Percentiles rank a stretch among this genome's conserved stretches.
Evolutionary conservation across 2,888 invertebrate species (phyloP).

Genomic region (Drosophila testacea): DNA sequence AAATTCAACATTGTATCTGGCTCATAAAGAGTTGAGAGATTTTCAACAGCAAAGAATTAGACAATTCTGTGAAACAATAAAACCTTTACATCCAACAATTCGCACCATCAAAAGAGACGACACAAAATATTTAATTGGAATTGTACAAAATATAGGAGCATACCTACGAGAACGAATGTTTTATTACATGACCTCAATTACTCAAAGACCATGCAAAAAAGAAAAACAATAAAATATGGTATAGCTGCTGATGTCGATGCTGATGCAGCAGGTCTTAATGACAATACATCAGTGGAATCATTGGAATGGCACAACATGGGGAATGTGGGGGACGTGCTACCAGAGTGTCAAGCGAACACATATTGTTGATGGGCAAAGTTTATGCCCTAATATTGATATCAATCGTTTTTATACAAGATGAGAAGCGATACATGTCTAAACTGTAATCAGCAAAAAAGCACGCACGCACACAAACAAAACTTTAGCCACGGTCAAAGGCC

Average conservation of each 20-base stretch:
- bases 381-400: constrained; percentile 73
- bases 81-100: constrained; percentile 15
- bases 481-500: constrained; percentile 28
- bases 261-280: constrained; percentile 61
- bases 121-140: constrained; percentile 37
- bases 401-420: constrained; percentile 71
- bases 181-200: constrained; percentile 68
- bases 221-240: constrained; percentile 53
- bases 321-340: constrained; percentile 25
- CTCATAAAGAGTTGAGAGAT: constrained; percentile 55
- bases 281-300: constrained; percentile 60
- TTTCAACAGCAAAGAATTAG: constrained; percentile 5
- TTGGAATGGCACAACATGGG: constrained; percentile 31
- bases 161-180: constrained; percentile 34
- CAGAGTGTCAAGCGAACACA: constrained; percentile 26
- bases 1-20: constrained; percentile 47
- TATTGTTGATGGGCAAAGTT: constrained; percentile 54
- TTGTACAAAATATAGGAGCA: background rate
- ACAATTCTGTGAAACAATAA: constrained; percentile 5
- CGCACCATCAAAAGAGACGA: constrained; percentile 34
- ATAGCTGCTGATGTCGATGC: constrained; percentile 24
- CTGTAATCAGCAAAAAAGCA: constrained; percentile 59
- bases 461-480: constrained; percentile 55
- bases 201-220: constrained; percentile 35
- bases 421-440: constrained; percentile 49